Evolutionary conservation across 2,797 vertebrate species (phyloP).

Genomic region (Amniataba percoides): DNA sequence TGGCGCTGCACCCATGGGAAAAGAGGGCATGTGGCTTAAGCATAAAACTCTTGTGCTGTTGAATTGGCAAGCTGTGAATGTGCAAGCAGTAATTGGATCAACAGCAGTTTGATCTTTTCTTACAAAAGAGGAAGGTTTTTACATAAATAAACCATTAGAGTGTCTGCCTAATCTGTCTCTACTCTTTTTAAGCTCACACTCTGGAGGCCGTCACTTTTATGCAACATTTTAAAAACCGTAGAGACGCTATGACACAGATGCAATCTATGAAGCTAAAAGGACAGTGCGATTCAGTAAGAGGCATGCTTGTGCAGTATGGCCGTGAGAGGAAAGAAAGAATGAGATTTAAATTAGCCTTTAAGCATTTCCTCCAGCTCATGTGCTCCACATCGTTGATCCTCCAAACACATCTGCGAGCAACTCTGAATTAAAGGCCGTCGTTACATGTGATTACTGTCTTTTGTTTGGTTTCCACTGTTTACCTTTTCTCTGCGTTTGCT

Average conservation of each 20-base stretch:
- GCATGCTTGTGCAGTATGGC: background rate
- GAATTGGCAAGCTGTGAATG: slow-evolving; percentile 62
- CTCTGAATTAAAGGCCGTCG: slow-evolving; percentile 30
- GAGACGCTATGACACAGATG: background rate
- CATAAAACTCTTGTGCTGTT: slow-evolving; percentile 68
- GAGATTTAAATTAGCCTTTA: slow-evolving; percentile 10
- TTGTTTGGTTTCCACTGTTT: slow-evolving; percentile 61
- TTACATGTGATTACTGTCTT: slow-evolving; percentile 51
- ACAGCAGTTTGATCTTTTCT: slow-evolving; percentile 60
- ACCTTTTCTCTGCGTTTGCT: slow-evolving; percentile 54
- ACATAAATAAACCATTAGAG: slow-evolving; percentile 64
- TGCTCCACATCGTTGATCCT: slow-evolving; percentile 17
- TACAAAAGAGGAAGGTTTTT: slow-evolving; percentile 47
- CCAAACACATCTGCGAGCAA: slow-evolving; percentile 56
- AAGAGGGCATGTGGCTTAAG: slow-evolving; percentile 62
- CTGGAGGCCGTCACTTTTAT: slow-evolving; percentile 13
- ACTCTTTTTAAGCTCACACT: slow-evolving; percentile 38
- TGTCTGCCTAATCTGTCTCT: slow-evolving; percentile 40
- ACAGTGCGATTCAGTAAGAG: background rate
- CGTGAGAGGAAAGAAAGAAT: slow-evolving; percentile 4
- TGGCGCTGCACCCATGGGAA: slow-evolving; percentile 76
- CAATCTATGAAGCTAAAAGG: background rate
- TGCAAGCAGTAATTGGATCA: slow-evolving; percentile 76
- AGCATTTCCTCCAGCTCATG: slow-evolving; percentile 37
- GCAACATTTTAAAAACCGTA: background rate